Evolutionary conservation across 2,113 vertebrate species (phyloP), one percentile per base, ranked within the genome.

Genomic region (Stigmatopora nigra): DNA sequence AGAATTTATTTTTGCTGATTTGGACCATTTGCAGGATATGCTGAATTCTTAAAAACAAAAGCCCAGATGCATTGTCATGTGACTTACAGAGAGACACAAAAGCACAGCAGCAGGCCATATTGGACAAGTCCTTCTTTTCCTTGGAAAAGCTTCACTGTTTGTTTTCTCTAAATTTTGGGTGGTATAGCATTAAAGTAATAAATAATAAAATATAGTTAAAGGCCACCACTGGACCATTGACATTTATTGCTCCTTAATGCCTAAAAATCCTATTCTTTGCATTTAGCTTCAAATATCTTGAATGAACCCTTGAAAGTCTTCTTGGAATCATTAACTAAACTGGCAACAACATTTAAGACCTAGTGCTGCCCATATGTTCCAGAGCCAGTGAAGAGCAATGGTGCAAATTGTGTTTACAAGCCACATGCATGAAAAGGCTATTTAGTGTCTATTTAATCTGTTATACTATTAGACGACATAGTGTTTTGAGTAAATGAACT

Each of bases 371-470:
- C 63, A 69, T 76, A 71, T 71, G 69, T 53, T 68, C 49, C 45
- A 1, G n/a, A 72, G 55, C 20, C 60, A 58, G 63, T 44, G 7
- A 68, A 55, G 64, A 75, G 67, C 64, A 65, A 65, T 60, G 65
- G 62, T 63, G 61, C 64, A 76, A 75, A 77, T 69, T 69, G 48
- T 66, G 70, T 78, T 77, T 72, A 71, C 46, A 65, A 77, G 70
- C 67, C 60, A 71, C 53, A 45, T 48, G 63, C 68, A 66, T 31
- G 15, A 14, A 25, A 71, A 69, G 5, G 46, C 58, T 65, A 2
- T 67, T 67, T 52, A 20, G 45, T 67, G 61, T 76, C 45, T 65
- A 66, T 74, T 68, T 70, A 76, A 74, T 72, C 56, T 48, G 31
- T 44, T 49, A 49, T 55, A 62, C 63, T 38, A 68, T 16, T 2